These are phyloP conservation scores for Rhinichthys osculus DNA, from an alignment of 2,797 vertebrate genomes.

Conservation along the genomic window DNA sequence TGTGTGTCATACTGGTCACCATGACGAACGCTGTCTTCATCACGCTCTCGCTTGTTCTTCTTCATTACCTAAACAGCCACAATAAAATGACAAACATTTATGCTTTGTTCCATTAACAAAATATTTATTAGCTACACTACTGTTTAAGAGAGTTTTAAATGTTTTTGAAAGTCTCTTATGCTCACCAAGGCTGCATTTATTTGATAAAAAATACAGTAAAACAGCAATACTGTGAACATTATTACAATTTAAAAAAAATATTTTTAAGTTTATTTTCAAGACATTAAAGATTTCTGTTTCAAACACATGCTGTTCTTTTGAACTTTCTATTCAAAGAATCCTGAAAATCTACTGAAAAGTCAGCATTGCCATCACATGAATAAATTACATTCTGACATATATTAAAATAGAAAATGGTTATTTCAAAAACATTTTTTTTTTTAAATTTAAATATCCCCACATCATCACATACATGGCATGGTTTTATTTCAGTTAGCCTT, in stretches of 20 bases:
- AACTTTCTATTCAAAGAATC: too few relatives aligned
- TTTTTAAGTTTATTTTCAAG: too few relatives aligned
- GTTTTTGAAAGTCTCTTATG: background rate
- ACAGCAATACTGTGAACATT: background rate
- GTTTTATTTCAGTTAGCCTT: too few relatives aligned
- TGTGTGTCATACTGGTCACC: slow-evolving; percentile 95
- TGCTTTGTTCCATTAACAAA: background rate
- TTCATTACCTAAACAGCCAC: slow-evolving; percentile 86
- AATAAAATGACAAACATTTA: background rate
- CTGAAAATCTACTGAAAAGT: too few relatives aligned
- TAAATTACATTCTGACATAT: too few relatives aligned
- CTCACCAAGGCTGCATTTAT: background rate
- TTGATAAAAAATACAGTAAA: background rate
- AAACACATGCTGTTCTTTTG: too few relatives aligned
- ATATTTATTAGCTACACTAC: background rate
- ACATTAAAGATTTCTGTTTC: too few relatives aligned
- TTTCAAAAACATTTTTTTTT: too few relatives aligned
- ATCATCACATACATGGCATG: too few relatives aligned
- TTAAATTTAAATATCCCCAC: too few relatives aligned
- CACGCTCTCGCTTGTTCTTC: slow-evolving; percentile 95
- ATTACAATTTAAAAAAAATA: background rate
- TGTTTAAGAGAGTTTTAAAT: background rate
- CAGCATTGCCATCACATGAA: too few relatives aligned
- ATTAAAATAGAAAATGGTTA: too few relatives aligned
- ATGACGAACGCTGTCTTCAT: slow-evolving; percentile 91